These are phyloP conservation scores for Hippasteria phrygiana DNA, from an alignment of 53 echinoderm and acorn worm species.

Conservation along the genomic window DNA sequence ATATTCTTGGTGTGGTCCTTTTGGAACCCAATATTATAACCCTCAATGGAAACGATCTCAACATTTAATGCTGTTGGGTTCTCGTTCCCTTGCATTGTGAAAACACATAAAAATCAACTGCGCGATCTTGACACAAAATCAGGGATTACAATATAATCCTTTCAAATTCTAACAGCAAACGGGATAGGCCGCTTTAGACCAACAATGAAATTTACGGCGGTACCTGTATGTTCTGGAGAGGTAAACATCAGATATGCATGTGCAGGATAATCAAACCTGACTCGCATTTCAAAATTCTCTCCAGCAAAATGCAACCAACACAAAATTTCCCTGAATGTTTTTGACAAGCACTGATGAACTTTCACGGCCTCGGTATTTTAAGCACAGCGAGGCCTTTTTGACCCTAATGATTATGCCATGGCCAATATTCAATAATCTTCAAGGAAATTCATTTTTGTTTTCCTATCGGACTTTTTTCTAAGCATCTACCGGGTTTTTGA, in stretches of 20 bases:
- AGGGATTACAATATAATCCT: too few relatives aligned
- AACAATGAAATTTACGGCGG: neutral
- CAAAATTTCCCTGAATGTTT: neutral
- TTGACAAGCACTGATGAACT: slow-evolving; percentile 9
- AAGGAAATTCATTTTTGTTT: neutral
- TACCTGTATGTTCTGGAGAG: neutral
- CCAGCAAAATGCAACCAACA: neutral
- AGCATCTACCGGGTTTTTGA: neutral
- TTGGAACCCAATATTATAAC: too few relatives aligned
- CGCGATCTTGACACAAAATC: too few relatives aligned
- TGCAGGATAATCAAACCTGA: slow-evolving; percentile 4
- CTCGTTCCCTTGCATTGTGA: too few relatives aligned
- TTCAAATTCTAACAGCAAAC: too few relatives aligned
- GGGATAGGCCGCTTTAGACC: neutral
- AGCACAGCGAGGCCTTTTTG: neutral
- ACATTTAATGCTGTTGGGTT: too few relatives aligned
- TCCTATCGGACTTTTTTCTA: neutral
- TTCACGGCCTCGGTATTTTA: neutral
- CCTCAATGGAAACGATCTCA: too few relatives aligned
- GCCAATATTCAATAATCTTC: neutral
- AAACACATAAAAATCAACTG: too few relatives aligned
- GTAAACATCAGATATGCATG: neutral
- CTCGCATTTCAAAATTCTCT: slow-evolving; percentile 3
- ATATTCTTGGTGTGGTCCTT: too few relatives aligned
- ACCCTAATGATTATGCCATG: neutral